phyloP scores from a whole-genome alignment of 2,888 invertebrate genomes.

The Corbicula japonica region DNA sequence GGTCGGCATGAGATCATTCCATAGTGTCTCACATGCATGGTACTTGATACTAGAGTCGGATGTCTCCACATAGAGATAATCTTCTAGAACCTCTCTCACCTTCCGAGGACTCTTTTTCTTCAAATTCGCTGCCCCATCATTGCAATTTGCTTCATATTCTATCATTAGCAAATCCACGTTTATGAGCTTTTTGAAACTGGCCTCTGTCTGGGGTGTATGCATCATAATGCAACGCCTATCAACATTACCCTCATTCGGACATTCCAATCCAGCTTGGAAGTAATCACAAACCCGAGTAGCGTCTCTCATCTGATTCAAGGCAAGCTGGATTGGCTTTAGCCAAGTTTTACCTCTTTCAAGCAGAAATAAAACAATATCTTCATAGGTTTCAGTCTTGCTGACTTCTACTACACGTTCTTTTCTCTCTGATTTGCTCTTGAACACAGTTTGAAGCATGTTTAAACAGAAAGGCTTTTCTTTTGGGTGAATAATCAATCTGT shows the following conservation, averaged over 20 bases:
- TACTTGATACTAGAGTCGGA: slow-evolving; percentile 31
- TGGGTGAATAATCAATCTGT: slow-evolving; percentile 56
- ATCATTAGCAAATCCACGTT: slow-evolving; percentile 53
- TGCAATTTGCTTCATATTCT: slow-evolving; percentile 51
- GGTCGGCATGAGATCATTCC: slow-evolving; percentile 58
- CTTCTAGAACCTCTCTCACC: slow-evolving; percentile 13
- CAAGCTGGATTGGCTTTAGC: slow-evolving; percentile 26
- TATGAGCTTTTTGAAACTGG: slow-evolving; percentile 33
- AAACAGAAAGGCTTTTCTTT: slow-evolving; percentile 67
- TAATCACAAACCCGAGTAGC: slow-evolving; percentile 17
- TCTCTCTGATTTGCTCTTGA: slow-evolving; percentile 19
- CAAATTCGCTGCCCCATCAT: slow-evolving; percentile 39
- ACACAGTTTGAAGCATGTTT: slow-evolving; percentile 41
- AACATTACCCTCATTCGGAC: slow-evolving; percentile 19
- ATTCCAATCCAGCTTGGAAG: slow-evolving; percentile 28
- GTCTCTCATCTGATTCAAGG: slow-evolving; percentile 23
- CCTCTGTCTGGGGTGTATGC: slow-evolving; percentile 22
- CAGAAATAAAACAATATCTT: slow-evolving; percentile 42
- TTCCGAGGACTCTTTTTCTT: neutral
- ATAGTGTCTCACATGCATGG: slow-evolving; percentile 46
- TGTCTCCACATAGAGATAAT: slow-evolving; percentile 3
- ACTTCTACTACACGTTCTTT: slow-evolving; percentile 32
- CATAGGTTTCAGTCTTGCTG: slow-evolving; percentile 20
- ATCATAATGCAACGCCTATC: slow-evolving; percentile 25
- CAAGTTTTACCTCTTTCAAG: slow-evolving; percentile 46